Percentiles rank a stretch among this genome's conserved stretches.
Evolutionary conservation across 2,113 vertebrate species (phyloP).

Genomic region (Tinamus guttatus): DNA sequence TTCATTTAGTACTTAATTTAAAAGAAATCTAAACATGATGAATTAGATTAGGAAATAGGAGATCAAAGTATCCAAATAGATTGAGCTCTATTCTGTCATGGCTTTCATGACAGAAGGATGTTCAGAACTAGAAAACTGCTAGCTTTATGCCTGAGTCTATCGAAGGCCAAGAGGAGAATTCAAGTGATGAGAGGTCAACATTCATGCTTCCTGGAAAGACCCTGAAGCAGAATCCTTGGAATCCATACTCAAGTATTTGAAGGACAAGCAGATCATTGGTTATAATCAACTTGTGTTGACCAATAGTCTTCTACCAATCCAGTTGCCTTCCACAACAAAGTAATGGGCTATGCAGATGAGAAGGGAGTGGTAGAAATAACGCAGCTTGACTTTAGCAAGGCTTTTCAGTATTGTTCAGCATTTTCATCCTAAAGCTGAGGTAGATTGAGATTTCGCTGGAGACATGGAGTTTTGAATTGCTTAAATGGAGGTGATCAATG

Average conservation of each 20-base stretch:
- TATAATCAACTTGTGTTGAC: not conserved
- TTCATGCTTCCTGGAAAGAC: not conserved
- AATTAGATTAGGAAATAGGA: not conserved
- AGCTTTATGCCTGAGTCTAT: not conserved
- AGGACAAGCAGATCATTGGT: not conserved
- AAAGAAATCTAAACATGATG: not conserved
- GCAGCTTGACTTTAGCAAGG: not conserved
- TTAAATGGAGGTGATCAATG: no score
- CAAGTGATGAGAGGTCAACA: not conserved
- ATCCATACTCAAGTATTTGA: not conserved
- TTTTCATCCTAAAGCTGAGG: not conserved
- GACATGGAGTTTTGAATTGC: not conserved
- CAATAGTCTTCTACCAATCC: no score
- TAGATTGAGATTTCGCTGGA: not conserved
- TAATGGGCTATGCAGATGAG: not conserved
- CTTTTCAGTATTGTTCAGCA: not conserved
- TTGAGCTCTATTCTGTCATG: not conserved
- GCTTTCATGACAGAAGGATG: not conserved
- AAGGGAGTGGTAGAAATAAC: not conserved
- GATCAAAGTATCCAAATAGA: rapidly evolving
- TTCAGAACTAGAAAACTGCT: not conserved
- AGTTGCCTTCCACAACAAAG: not conserved
- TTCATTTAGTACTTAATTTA: not conserved
- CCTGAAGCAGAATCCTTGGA: not conserved
- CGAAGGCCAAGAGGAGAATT: not conserved